Conservation (phyloP, 2,113 vertebrate species). For the Gobio gobio region DNA sequence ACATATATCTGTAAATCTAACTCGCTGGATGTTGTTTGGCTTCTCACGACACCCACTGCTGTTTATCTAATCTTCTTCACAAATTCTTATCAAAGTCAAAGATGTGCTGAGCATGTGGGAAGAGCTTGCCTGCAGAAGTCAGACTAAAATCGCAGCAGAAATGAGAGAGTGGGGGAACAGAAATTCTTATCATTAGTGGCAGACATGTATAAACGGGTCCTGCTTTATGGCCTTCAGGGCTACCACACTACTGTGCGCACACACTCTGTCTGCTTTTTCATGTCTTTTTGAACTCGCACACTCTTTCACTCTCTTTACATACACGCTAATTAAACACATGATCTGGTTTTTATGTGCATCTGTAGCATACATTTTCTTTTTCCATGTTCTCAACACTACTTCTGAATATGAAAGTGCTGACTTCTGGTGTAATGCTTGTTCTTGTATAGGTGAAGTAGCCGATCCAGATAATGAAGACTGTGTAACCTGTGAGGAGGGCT, state of each 20-base stretch:
- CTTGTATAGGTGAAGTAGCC: constrained; percentile 76
- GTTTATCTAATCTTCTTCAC: constrained; percentile 50
- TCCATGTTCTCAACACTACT: background rate
- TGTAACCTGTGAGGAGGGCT: constrained; percentile 85
- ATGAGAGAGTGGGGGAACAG: constrained; percentile 43
- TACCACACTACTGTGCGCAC: constrained; percentile 8
- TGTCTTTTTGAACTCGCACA: background rate
- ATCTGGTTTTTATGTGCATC: background rate
- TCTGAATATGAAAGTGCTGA: background rate
- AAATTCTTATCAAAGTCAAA: constrained; percentile 22
- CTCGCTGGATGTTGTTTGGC: constrained; percentile 33
- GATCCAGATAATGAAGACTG: constrained; percentile 77
- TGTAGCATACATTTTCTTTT: background rate
- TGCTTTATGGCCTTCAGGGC: constrained; percentile 34
- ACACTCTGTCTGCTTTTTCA: background rate
- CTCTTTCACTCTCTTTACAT: background rate
- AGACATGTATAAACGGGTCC: constrained; percentile 59
- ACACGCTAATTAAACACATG: constrained; percentile 8
- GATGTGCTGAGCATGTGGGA: constrained; percentile 18
- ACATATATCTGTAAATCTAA: constrained; percentile 31
- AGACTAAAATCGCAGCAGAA: constrained; percentile 51
- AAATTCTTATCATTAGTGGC: constrained; percentile 62
- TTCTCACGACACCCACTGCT: constrained; percentile 39
- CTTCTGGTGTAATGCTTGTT: background rate
- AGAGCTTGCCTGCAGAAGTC: constrained; percentile 8